A percentile compares a stretch with the other conserved stretches of the same genome.
These are phyloP conservation scores for Lasioglossum figueresi DNA, from an alignment of 2,888 invertebrate species.

Conservation along the genomic window DNA sequence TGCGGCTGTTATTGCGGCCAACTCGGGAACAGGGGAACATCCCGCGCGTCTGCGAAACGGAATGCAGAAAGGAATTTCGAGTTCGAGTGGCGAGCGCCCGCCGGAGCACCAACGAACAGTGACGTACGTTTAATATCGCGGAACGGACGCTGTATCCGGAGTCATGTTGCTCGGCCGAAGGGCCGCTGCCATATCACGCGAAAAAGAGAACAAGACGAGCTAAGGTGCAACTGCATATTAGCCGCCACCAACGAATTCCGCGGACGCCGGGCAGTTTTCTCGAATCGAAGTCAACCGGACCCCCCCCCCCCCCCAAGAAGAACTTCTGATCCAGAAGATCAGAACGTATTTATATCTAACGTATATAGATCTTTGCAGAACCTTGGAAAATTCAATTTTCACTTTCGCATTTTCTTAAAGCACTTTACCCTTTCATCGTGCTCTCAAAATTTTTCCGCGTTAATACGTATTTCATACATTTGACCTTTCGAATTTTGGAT, in stretches of 20 bases:
- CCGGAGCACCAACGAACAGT: constrained; percentile 42
- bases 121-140: constrained; percentile 74
- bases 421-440: no score
- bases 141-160: constrained; percentile 33
- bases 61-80: constrained; percentile 66
- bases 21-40: constrained; percentile 28
- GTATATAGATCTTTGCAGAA: no score
- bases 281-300: not conserved
- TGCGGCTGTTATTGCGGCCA: constrained; percentile 43
- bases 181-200: constrained; percentile 37
- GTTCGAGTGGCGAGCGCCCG: constrained; percentile 42
- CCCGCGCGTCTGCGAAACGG: constrained; percentile 37
- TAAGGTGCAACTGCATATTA: constrained; percentile 66
- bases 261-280: constrained; percentile 42
- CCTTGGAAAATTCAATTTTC: not conserved
- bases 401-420: not conserved
- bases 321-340: not conserved
- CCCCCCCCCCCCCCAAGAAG: no score
- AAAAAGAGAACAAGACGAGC: constrained; percentile 36
- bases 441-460: no score
- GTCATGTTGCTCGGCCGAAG: constrained; percentile 23
- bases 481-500: no score
- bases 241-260: constrained; percentile 64
- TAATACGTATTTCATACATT: not conserved
- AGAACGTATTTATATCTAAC: no score